Conservation (phyloP, 2,113 vertebrate species). For the Lonchura striata region DNA sequence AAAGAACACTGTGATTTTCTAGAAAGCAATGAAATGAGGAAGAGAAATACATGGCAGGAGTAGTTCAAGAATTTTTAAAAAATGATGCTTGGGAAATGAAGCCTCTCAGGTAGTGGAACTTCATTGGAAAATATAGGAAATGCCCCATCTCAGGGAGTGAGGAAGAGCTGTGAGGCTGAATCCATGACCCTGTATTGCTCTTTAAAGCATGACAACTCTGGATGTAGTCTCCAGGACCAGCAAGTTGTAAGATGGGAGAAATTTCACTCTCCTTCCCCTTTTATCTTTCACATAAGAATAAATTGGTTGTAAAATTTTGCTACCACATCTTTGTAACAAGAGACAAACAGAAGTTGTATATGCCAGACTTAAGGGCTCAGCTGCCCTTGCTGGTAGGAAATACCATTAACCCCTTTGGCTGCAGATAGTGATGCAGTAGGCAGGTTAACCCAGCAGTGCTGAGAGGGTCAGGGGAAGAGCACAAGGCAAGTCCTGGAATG, state of each 20-base stretch:
- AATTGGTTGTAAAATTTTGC: background rate
- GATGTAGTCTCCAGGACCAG: background rate
- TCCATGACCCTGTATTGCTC: background rate
- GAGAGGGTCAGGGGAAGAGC: background rate
- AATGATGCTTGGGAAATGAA: background rate
- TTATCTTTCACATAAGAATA: constrained; percentile 16
- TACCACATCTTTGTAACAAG: background rate
- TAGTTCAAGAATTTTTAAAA: background rate
- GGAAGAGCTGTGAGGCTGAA: background rate
- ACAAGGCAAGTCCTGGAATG: background rate
- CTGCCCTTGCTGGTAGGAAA: background rate
- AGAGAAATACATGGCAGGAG: background rate
- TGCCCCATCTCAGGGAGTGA: background rate
- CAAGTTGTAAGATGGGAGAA: background rate
- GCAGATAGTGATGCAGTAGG: background rate
- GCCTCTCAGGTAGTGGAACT: background rate
- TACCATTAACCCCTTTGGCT: background rate
- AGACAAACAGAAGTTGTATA: background rate
- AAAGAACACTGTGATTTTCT: background rate
- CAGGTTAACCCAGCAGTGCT: background rate
- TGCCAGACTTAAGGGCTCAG: background rate
- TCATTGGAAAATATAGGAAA: background rate
- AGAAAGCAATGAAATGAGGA: constrained; percentile 5
- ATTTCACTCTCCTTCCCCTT: background rate
- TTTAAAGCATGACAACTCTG: background rate